Evolutionary conservation across 2,113 vertebrate genomes (phyloP).

Genomic region (Coturnix japonica): DNA sequence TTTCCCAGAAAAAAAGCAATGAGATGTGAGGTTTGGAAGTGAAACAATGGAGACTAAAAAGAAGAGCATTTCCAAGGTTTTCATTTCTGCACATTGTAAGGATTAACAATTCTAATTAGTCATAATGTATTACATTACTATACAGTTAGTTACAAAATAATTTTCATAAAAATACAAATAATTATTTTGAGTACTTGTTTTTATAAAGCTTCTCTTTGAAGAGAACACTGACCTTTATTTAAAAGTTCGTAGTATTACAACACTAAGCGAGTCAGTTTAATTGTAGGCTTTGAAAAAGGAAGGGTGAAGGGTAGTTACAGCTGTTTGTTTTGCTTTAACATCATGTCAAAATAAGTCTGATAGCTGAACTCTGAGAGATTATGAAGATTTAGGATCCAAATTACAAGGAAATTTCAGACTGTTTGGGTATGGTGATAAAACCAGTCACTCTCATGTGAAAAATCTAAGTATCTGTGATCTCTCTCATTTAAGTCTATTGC

Average conservation of each 20-base stretch:
- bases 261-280: rapidly evolving
- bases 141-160: neutral
- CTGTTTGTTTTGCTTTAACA: neutral
- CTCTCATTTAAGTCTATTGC: neutral
- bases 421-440: neutral
- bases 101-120: neutral
- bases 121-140: neutral
- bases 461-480: neutral
- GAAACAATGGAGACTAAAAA: neutral
- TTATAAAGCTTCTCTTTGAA: neutral
- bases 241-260: neutral
- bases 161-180: neutral
- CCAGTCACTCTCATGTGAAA: neutral
- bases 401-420: neutral
- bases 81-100: neutral
- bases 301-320: neutral
- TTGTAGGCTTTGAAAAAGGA: neutral
- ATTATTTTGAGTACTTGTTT: neutral
- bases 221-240: neutral
- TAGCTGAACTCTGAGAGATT: neutral
- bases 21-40: neutral
- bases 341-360: neutral
- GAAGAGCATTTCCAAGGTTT: neutral
- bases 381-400: neutral
- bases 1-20: neutral